Conservation (phyloP, 2,888 invertebrate species). For the Microctonus aethiopoides region DNA sequence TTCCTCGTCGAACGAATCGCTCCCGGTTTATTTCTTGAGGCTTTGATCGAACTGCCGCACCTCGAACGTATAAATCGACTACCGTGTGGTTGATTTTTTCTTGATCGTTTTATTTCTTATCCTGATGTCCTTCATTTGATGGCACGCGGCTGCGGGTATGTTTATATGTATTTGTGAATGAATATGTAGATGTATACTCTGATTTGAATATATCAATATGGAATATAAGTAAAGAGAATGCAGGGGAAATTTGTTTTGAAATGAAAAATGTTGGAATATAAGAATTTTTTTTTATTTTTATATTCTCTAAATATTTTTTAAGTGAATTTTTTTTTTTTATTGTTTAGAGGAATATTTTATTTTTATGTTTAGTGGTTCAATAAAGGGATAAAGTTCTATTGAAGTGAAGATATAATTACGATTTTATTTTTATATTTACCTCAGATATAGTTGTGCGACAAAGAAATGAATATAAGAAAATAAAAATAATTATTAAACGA, state of each 20-base stretch:
- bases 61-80: conserved; percentile 39
- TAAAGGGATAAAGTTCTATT: too few species aligned
- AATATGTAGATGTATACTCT: background rate
- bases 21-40: conserved; percentile 43
- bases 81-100: conserved; percentile 30
- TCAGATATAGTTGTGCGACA: too few species aligned
- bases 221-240: background rate
- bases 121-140: conserved; percentile 16
- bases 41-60: conserved; percentile 56
- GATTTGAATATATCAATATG: background rate
- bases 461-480: too few species aligned
- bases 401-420: too few species aligned
- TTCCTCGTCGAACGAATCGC: conserved; percentile 49
- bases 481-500: too few species aligned
- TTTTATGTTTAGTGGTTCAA: too few species aligned
- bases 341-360: too few species aligned
- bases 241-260: background rate
- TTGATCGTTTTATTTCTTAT: background rate
- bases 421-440: too few species aligned
- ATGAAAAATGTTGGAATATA: too few species aligned
- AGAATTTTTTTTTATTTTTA: too few species aligned
- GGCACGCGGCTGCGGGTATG: background rate
- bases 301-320: too few species aligned
- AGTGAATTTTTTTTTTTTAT: too few species aligned
- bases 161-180: background rate